Conservation (phyloP, 2,888 invertebrate genomes). For the Globia sparganii region DNA sequence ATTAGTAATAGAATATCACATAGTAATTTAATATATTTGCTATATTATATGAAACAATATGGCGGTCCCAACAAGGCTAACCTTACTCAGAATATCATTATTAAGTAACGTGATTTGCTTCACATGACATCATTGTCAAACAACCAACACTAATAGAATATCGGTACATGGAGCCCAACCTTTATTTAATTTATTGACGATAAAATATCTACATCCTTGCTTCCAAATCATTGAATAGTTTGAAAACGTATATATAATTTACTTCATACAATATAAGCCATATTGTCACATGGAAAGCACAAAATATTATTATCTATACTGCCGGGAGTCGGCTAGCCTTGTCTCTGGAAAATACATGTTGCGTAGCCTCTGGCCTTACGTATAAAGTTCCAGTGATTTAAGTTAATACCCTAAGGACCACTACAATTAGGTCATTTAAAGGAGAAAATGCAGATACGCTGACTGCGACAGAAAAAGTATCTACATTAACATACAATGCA, state of each 20-base stretch:
- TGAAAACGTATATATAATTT: slow-evolving; percentile 6
- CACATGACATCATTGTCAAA: slow-evolving; percentile 7
- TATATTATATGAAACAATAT: slow-evolving; percentile 22
- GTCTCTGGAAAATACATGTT: slow-evolving; percentile 46
- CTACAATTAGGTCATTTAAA: not conserved
- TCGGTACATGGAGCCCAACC: not conserved
- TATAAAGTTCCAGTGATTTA: slow-evolving; percentile 27
- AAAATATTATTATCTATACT: slow-evolving; percentile 39
- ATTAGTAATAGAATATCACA: too few relatives aligned
- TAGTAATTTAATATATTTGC: slow-evolving; percentile 12
- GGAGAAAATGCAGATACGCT: not conserved
- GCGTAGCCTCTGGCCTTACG: slow-evolving; percentile 38
- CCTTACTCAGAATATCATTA: slow-evolving; percentile 17
- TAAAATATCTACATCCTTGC: not conserved
- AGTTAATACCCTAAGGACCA: slow-evolving; percentile 16
- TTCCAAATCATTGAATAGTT: not conserved
- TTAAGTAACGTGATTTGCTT: slow-evolving; percentile 26
- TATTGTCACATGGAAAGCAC: slow-evolving; percentile 8
- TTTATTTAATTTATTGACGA: slow-evolving; percentile 4
- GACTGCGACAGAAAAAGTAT: not conserved
- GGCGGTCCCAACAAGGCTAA: not conserved
- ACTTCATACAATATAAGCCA: not conserved
- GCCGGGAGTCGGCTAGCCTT: slow-evolving; percentile 41
- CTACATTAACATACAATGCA: not conserved
- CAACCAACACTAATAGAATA: slow-evolving; percentile 10